Percentiles rank a stretch among this genome's conserved stretches.
Evolutionary conservation across 2,113 vertebrate genomes (phyloP).

Genomic region (Notiomystis cincta): DNA sequence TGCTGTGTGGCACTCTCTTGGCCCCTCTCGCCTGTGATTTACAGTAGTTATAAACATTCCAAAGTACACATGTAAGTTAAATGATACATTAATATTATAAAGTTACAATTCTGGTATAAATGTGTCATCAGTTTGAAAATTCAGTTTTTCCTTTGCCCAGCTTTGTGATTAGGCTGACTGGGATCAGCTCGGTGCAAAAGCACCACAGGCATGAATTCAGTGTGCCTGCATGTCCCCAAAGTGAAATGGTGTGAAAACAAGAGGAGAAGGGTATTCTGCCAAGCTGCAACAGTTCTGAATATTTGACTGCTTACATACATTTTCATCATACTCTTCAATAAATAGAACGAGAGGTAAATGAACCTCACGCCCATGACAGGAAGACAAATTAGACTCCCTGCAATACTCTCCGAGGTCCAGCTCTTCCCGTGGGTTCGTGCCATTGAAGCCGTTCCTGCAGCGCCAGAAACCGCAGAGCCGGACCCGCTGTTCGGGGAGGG

Average conservation of each 20-base stretch:
- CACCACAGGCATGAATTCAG: background rate
- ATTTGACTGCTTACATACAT: background rate
- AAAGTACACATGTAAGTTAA: slow-evolving; percentile 75
- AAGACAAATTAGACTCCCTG: slow-evolving; percentile 13
- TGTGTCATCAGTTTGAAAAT: slow-evolving; percentile 63
- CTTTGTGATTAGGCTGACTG: slow-evolving; percentile 45
- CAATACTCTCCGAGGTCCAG: background rate
- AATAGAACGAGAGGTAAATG: background rate
- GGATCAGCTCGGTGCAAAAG: background rate
- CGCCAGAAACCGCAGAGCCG: background rate
- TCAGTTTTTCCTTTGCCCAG: slow-evolving; percentile 30
- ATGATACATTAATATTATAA: slow-evolving; percentile 71
- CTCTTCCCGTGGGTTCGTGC: background rate
- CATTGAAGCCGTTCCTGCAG: background rate
- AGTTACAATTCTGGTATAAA: slow-evolving; percentile 72
- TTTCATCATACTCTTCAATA: slow-evolving; percentile 33
- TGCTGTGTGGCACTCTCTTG: slow-evolving; percentile 58
- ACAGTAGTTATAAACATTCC: slow-evolving; percentile 77
- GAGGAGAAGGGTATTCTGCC: background rate
- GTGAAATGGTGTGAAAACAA: background rate
- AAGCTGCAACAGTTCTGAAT: background rate
- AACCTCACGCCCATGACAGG: background rate
- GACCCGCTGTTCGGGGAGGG: background rate
- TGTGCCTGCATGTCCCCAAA: background rate
- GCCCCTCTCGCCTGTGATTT: slow-evolving; percentile 63